phyloP scores from a whole-genome alignment of 2,888 invertebrate species.

The Biston betularia region DNA sequence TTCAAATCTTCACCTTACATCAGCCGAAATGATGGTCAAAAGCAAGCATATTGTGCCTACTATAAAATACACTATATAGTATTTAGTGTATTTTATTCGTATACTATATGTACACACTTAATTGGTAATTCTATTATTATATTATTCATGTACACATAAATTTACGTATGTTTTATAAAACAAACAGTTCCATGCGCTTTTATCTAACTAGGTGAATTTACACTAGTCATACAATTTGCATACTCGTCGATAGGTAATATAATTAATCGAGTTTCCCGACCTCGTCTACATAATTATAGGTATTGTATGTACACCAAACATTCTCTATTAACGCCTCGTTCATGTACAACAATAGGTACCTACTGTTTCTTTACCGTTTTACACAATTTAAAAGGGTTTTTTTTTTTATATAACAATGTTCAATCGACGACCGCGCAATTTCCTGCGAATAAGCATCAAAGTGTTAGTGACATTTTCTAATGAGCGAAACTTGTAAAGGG shows the following conservation, averaged over 20 bases:
- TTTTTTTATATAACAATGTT: slow-evolving; percentile 27
- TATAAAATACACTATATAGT: too few relatives aligned
- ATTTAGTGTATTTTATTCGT: too few relatives aligned
- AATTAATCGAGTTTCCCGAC: slow-evolving; percentile 18
- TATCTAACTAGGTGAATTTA: slow-evolving; percentile 18
- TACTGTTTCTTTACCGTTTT: slow-evolving; percentile 10
- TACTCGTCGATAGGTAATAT: neutral
- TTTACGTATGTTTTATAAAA: neutral
- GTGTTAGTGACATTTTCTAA: slow-evolving; percentile 40
- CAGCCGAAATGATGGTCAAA: too few relatives aligned
- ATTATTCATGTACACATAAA: neutral
- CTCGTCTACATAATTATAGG: slow-evolving; percentile 3
- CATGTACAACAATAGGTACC: slow-evolving; percentile 6
- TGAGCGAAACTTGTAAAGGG: slow-evolving; percentile 21
- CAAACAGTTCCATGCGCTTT: neutral
- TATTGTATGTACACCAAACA: slow-evolving; percentile 1
- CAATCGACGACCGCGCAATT: slow-evolving; percentile 34
- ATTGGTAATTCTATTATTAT: too few relatives aligned
- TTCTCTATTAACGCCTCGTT: slow-evolving; percentile 21
- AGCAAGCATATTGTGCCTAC: too few relatives aligned
- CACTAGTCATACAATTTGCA: slow-evolving; percentile 5
- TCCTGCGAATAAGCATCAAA: slow-evolving; percentile 42
- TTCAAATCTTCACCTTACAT: too few relatives aligned
- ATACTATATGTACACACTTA: too few relatives aligned
- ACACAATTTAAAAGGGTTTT: slow-evolving; percentile 14